phyloP scores from a whole-genome alignment of 1,140 invertebrate species.

The Scaptomyza pallida region DNA sequence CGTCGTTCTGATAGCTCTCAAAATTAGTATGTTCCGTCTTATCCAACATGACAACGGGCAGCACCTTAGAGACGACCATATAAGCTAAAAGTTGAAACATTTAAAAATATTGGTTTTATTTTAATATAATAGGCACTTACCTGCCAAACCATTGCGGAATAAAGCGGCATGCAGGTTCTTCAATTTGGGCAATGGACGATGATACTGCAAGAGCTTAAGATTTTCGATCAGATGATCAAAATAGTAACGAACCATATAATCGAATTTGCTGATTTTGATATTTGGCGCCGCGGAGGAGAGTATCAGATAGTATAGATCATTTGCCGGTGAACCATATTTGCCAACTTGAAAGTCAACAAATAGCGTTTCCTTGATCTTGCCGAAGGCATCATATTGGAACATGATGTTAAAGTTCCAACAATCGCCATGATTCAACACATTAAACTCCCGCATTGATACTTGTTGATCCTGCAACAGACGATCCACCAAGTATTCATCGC shows the following conservation, averaged over 20 bases:
- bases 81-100: conserved; percentile 54
- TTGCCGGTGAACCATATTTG: conserved; percentile 79
- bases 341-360: conserved; percentile 80
- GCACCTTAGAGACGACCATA: conserved; percentile 75
- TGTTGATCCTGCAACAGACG: conserved; percentile 68
- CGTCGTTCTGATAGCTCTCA: conserved; percentile 59
- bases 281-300: conserved; percentile 72
- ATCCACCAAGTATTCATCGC: conserved; percentile 73
- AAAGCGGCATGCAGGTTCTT: conserved; percentile 66
- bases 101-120: too few species aligned
- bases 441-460: conserved; percentile 84
- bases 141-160: conserved; percentile 69
- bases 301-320: conserved; percentile 78
- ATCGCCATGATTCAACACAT: conserved; percentile 88
- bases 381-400: conserved; percentile 84
- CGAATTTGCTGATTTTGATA: conserved; percentile 66
- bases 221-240: conserved; percentile 73
- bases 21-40: conserved; percentile 54
- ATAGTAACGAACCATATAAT: conserved; percentile 75
- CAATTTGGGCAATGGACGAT: conserved; percentile 75
- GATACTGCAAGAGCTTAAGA: conserved; percentile 73
- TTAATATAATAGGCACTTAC: conserved; percentile 33
- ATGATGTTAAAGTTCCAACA: conserved; percentile 88
- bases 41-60: conserved; percentile 77
- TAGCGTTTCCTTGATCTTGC: conserved; percentile 79